A percentile compares a stretch with the other conserved stretches of the same genome.
These are phyloP conservation scores for Cuculus canorus DNA, from an alignment of 2,797 vertebrate species.

Conservation along the genomic window DNA sequence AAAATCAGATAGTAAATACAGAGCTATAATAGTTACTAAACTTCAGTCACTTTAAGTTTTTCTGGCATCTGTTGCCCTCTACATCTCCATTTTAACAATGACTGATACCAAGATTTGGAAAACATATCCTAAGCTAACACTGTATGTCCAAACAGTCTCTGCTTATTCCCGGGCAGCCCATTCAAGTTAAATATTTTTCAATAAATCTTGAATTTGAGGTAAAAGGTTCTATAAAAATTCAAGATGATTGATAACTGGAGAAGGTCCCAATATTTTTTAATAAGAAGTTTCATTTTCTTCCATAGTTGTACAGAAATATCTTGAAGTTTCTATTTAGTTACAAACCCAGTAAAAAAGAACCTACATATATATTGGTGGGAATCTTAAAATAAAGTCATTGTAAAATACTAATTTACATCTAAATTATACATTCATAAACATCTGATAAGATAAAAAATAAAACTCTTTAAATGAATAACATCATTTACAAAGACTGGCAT, in stretches of 20 bases:
- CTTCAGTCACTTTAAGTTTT: background rate
- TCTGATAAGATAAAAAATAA: background rate
- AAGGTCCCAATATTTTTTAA: background rate
- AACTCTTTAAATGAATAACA: background rate
- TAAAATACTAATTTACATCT: background rate
- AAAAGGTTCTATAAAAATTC: background rate
- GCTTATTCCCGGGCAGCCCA: background rate
- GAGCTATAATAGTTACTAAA: background rate
- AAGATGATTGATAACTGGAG: background rate
- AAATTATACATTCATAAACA: background rate
- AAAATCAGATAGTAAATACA: background rate
- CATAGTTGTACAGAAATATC: background rate
- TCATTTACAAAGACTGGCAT: background rate
- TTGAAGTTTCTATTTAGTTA: background rate
- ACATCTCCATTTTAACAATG: background rate
- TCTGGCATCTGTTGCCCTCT: background rate
- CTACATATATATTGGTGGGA: background rate
- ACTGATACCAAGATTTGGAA: background rate
- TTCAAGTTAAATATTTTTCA: background rate
- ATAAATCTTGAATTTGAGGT: background rate
- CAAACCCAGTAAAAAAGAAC: background rate
- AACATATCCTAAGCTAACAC: background rate
- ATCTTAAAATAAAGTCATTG: background rate
- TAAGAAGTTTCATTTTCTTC: background rate
- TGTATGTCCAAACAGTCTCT: background rate